These are phyloP conservation scores for Tethea ocularis DNA, from an alignment of 2,888 invertebrate genomes.

Conservation along the genomic window DNA sequence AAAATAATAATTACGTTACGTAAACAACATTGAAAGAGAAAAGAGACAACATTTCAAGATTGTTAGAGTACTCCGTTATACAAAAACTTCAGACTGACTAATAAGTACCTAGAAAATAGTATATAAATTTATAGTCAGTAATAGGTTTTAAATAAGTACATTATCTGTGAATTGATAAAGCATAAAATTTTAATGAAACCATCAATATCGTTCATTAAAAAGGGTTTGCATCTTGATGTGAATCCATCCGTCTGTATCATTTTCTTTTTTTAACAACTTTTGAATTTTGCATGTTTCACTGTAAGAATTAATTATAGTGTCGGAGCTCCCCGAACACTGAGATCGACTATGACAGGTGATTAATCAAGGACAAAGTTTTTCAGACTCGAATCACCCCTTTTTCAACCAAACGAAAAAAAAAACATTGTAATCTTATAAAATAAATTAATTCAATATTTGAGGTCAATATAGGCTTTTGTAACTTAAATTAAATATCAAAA, in stretches of 20 bases:
- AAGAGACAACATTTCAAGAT: too few species aligned
- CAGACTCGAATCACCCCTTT: neutral
- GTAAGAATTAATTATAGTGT: slow-evolving; percentile 9
- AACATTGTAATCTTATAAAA: neutral
- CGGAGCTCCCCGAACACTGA: neutral
- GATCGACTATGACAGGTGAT: slow-evolving; percentile 7
- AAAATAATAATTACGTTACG: too few species aligned
- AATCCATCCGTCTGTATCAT: neutral
- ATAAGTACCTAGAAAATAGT: too few species aligned
- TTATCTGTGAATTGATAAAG: too few species aligned
- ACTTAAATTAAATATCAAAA: too few species aligned
- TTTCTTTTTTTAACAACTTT: slow-evolving; percentile 1
- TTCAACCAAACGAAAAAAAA: neutral
- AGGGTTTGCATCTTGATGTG: neutral
- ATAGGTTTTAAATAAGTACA: too few species aligned
- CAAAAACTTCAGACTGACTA: too few species aligned
- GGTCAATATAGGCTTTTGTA: too few species aligned
- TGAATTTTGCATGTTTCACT: neutral
- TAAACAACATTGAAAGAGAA: too few species aligned
- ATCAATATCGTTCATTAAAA: neutral
- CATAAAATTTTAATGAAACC: neutral
- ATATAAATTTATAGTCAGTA: too few species aligned
- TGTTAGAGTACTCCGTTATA: too few species aligned
- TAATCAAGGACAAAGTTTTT: slow-evolving; percentile 5
- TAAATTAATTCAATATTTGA: too few species aligned